These are phyloP conservation scores for Hucho hucho DNA, from an alignment of 2,113 vertebrate genomes.

Conservation along the genomic window DNA sequence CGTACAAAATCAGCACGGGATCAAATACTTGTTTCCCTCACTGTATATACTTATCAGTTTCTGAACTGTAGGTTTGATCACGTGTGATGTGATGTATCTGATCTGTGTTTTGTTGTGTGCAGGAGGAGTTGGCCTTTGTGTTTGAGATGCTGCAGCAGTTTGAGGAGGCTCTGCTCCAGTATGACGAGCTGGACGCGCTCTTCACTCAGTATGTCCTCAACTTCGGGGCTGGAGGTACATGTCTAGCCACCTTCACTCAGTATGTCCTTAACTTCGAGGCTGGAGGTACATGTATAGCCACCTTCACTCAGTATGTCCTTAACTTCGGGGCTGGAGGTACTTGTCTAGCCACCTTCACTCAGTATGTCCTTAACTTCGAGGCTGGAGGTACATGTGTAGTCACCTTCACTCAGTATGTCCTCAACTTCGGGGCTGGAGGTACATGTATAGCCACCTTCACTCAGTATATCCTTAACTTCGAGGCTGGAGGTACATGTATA, in stretches of 20 bases:
- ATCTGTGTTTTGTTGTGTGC: conserved; percentile 10
- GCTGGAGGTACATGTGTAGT: too few relatives aligned
- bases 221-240: conserved; percentile 92
- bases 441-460: too few relatives aligned
- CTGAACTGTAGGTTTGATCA: conserved; percentile 1
- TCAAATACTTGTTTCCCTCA: too few relatives aligned
- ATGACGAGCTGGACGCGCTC: conserved; percentile 96
- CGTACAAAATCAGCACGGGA: too few relatives aligned
- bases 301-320: conserved; percentile 96
- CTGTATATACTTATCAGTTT: background rate
- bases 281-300: too few relatives aligned
- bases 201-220: conserved; percentile 98
- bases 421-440: conserved; percentile 97
- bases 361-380: conserved; percentile 96
- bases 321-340: conserved; percentile 97
- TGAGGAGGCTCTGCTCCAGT: conserved; percentile 95
- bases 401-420: conserved; percentile 96
- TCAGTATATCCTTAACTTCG: conserved; percentile 97
- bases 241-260: conserved; percentile 80
- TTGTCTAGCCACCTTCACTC: too few relatives aligned
- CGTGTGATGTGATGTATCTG: too few relatives aligned
- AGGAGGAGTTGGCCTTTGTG: conserved; percentile 98
- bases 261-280: conserved; percentile 98
- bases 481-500: conserved; percentile 85
- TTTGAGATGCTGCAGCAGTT: conserved; percentile 99